Percentiles rank a stretch among this genome's conserved stretches.
These are phyloP conservation scores for Balearica regulorum DNA, from an alignment of 2,797 vertebrate species.

Conservation along the genomic window DNA sequence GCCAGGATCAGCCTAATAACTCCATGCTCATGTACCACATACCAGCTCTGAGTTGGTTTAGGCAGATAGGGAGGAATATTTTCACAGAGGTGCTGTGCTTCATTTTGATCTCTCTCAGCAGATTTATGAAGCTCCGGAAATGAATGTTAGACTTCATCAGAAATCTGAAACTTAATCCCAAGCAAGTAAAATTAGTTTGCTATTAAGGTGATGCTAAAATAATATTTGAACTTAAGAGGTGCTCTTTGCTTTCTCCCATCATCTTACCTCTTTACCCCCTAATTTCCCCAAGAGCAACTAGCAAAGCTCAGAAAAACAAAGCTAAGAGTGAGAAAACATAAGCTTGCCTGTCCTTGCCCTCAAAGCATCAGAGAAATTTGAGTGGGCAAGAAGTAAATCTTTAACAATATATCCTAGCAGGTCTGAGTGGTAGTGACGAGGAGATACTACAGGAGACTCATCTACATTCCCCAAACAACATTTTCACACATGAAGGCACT, in stretches of 20 bases:
- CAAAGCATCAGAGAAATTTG: background rate
- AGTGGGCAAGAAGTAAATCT: background rate
- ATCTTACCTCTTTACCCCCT: background rate
- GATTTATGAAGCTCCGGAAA: slow-evolving; percentile 63
- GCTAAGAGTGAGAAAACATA: background rate
- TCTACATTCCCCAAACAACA: background rate
- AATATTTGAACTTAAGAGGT: background rate
- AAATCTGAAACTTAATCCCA: background rate
- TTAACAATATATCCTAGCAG: background rate
- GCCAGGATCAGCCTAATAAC: rapidly evolving
- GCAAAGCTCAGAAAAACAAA: background rate
- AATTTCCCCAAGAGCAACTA: background rate
- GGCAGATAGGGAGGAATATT: slow-evolving; percentile 65
- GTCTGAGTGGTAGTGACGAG: rapidly evolving
- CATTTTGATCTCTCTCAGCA: slow-evolving; percentile 26
- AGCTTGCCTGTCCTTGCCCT: background rate
- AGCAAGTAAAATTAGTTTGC: background rate
- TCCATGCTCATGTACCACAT: background rate
- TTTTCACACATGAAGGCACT: background rate
- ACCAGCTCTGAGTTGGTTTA: slow-evolving; percentile 33
- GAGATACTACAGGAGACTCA: background rate
- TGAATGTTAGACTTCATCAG: background rate
- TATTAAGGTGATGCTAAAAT: background rate
- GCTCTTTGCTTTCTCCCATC: background rate
- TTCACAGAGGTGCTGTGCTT: slow-evolving; percentile 51